phyloP scores from a whole-genome alignment of 2,888 invertebrate genomes.

The Agrochola circellaris region DNA sequence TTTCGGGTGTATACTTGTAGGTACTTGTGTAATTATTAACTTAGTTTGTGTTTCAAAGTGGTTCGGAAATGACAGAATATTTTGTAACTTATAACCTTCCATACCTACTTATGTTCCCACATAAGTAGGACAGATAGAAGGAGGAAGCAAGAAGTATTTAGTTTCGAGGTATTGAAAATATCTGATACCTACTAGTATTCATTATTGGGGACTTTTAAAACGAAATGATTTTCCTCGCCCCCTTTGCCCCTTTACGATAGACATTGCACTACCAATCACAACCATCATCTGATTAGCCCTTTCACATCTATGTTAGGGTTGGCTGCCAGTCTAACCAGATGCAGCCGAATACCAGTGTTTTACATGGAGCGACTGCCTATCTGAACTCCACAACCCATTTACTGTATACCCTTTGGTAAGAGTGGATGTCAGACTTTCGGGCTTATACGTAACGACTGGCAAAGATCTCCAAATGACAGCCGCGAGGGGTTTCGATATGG shows the following conservation, averaged over 20 bases:
- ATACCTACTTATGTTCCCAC: not conserved
- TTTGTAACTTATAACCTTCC: not conserved
- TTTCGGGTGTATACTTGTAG: not conserved
- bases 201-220: not conserved
- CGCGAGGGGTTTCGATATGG: not conserved
- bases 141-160: not conserved
- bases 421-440: not conserved
- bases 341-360: not conserved
- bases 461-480: not conserved
- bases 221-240: not conserved
- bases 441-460: not conserved
- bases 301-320: not conserved
- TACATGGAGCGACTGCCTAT: not conserved
- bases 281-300: not conserved
- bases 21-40: conserved; percentile 24
- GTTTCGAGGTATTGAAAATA: not conserved
- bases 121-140: not conserved
- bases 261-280: not conserved
- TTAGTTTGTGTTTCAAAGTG: conserved; percentile 25
- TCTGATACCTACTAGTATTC: not conserved
- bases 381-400: not conserved
- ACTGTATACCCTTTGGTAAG: not conserved
- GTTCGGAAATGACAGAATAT: not conserved
- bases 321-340: not conserved
- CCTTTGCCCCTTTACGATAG: too few relatives aligned